These are phyloP conservation scores for Adineta ricciae DNA, from an alignment of 2,888 invertebrate genomes.

Conservation along the genomic window DNA sequence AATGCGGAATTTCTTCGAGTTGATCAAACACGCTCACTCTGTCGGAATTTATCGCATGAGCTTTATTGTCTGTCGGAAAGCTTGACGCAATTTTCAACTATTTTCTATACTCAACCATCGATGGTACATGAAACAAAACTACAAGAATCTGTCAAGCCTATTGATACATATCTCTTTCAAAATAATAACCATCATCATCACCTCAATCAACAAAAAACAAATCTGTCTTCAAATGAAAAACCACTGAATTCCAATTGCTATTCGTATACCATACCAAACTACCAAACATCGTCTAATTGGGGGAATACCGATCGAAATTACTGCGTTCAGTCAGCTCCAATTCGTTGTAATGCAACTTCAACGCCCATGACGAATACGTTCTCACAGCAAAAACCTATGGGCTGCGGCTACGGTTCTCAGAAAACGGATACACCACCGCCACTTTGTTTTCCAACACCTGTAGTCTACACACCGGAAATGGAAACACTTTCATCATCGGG, in stretches of 20 bases:
- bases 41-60: neutral
- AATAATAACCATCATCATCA: neutral
- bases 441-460: neutral
- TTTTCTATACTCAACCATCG: neutral
- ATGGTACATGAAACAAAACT: neutral
- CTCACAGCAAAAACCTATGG: neutral
- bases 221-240: neutral
- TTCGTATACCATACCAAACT: neutral
- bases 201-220: neutral
- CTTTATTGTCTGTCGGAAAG: neutral
- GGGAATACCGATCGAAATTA: neutral
- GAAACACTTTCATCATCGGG: neutral
- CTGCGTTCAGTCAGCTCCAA: neutral
- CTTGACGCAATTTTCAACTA: neutral
- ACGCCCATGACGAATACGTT: neutral
- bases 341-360: neutral
- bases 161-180: neutral
- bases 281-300: neutral
- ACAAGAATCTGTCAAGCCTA: neutral
- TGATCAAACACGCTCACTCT: neutral
- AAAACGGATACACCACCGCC: neutral
- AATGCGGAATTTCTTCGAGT: neutral
- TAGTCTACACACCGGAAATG: conserved; percentile 1
- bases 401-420: neutral
- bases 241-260: neutral